These are phyloP conservation scores for Drosophila pseudoobscura DNA, from an alignment of 1,140 invertebrate species.

Conservation along the genomic window DNA sequence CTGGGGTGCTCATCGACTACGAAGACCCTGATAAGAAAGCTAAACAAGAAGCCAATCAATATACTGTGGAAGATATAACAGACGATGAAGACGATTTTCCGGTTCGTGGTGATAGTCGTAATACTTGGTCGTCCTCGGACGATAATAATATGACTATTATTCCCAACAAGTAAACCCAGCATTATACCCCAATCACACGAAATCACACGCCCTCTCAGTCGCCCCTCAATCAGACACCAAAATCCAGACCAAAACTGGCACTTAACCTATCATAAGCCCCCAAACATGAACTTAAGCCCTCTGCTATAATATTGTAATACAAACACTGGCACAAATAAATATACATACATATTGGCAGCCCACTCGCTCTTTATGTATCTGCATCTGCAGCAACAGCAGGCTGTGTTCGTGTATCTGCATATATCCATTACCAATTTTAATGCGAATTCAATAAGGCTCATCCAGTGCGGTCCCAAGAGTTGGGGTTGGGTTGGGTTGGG, in stretches of 20 bases:
- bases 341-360: not conserved
- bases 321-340: conserved; percentile 57
- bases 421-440: conserved; percentile 79
- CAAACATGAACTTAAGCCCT: conserved; percentile 46
- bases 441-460: conserved; percentile 74
- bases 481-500: not conserved
- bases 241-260: conserved; percentile 48
- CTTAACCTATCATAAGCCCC: conserved; percentile 57
- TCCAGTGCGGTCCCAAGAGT: conserved; percentile 16
- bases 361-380: conserved; percentile 45
- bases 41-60: not conserved
- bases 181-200: not conserved
- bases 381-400: conserved; percentile 19
- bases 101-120: not conserved
- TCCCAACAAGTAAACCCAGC: not conserved
- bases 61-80: no score
- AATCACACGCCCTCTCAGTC: no score
- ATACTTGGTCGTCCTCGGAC: no score
- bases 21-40: not conserved
- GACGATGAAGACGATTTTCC: not conserved
- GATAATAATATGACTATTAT: not conserved
- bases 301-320: conserved; percentile 8
- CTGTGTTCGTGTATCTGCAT: conserved; percentile 60
- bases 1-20: conserved; percentile 13
- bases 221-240: conserved; percentile 3